Evolutionary conservation across 2,888 invertebrate species (phyloP).

Genomic region (Pterostichus niger): DNA sequence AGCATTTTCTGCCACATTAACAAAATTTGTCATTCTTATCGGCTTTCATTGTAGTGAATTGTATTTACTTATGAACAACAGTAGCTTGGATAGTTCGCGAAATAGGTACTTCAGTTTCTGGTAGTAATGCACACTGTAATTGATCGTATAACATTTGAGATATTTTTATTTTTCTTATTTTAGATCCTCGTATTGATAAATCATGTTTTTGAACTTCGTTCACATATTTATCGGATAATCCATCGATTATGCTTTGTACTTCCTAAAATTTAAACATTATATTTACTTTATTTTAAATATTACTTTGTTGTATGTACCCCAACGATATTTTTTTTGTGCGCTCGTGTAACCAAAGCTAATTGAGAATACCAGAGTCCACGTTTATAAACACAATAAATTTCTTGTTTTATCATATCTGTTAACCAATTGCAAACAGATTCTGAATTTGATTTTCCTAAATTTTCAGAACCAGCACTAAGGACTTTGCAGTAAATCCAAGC

Average conservation of each 20-base stretch:
- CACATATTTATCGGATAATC: conserved; percentile 73
- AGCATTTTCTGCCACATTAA: too few relatives aligned
- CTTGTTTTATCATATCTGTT: conserved; percentile 70
- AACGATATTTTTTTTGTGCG: conserved; percentile 69
- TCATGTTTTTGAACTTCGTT: conserved; percentile 70
- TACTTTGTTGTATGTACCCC: conserved; percentile 64
- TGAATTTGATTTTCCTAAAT: conserved; percentile 69
- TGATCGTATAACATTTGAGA: conserved; percentile 48
- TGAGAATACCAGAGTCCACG: conserved; percentile 72
- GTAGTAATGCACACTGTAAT: conserved; percentile 44
- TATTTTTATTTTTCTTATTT: conserved; percentile 67
- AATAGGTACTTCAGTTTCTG: conserved; percentile 29
- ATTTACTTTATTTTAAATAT: conserved; percentile 32
- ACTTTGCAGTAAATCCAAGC: conserved; percentile 69
- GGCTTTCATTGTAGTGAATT: neutral
- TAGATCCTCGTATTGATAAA: conserved; percentile 69
- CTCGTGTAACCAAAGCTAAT: conserved; percentile 69
- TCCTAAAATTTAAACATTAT: conserved; percentile 75
- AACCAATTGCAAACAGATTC: conserved; percentile 71
- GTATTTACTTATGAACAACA: conserved; percentile 58
- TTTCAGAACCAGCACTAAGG: conserved; percentile 69
- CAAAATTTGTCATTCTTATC: too few relatives aligned
- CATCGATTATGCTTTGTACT: conserved; percentile 77
- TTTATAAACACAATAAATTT: conserved; percentile 68
- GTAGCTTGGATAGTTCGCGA: conserved; percentile 38